phyloP scores from a whole-genome alignment of 2,113 vertebrate species.

The Antigone vipio region DNA sequence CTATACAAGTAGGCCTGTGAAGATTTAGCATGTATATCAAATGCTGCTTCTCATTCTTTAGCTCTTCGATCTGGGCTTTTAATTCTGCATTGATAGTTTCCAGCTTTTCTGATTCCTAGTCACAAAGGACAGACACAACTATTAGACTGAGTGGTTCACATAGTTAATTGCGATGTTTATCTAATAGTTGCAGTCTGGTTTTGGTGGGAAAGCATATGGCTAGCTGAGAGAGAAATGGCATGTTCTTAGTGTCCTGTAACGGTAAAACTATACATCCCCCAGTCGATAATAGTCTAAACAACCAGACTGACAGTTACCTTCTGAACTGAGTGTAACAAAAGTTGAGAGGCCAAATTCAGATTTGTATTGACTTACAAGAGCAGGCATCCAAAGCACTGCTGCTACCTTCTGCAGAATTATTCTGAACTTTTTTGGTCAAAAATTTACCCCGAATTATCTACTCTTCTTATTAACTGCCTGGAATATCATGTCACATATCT shows the following conservation, averaged over 20 bases:
- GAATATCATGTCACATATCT: background rate
- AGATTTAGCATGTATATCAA: conserved; percentile 98
- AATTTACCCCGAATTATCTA: background rate
- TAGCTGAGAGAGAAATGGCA: background rate
- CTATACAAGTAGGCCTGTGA: conserved; percentile 96
- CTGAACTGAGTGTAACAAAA: background rate
- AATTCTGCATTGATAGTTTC: conserved; percentile 92
- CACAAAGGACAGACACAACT: background rate
- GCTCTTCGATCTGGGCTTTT: conserved; percentile 95
- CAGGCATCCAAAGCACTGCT: background rate
- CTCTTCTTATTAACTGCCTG: accelerated
- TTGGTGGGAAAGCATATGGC: background rate
- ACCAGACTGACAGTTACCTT: background rate
- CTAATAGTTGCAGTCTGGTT: background rate
- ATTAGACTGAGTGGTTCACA: background rate
- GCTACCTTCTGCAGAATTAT: background rate
- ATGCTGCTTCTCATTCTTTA: conserved; percentile 97
- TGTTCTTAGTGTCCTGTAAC: background rate
- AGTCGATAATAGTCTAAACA: background rate
- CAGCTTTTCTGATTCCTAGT: conserved; percentile 95
- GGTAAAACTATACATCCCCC: background rate
- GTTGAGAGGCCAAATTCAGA: background rate
- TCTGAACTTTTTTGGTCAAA: background rate
- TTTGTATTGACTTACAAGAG: background rate
- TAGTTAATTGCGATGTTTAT: background rate